phyloP scores from a whole-genome alignment of 1,140 invertebrate species.

The Lordiphosa mommai region DNA sequence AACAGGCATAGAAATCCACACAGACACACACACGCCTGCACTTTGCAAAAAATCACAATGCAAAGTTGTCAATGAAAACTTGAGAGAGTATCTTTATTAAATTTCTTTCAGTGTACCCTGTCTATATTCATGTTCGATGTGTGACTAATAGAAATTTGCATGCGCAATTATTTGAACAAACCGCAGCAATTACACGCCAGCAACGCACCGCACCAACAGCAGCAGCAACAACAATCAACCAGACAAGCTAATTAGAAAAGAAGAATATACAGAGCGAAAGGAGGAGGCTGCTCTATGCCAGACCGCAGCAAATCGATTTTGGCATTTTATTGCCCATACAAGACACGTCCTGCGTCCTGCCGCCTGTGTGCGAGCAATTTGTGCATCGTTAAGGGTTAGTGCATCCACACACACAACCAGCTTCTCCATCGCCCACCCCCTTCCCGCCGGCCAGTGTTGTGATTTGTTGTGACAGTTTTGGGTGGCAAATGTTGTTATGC shows the following conservation, averaged over 20 bases:
- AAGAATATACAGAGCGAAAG: constrained; percentile 23
- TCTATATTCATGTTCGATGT: constrained; percentile 24
- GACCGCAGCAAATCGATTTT: constrained; percentile 66
- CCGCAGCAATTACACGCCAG: constrained; percentile 69
- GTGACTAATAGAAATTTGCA: constrained; percentile 74
- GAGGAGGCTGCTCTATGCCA: constrained; percentile 22
- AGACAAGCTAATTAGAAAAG: constrained; percentile 72
- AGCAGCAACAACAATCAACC: constrained; percentile 16
- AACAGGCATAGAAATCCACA: constrained; percentile 54
- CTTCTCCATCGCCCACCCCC: constrained; percentile 12
- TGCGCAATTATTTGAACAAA: constrained; percentile 77
- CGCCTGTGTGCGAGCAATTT: constrained; percentile 38
- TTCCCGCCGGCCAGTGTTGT: constrained; percentile 39
- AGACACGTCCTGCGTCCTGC: constrained; percentile 10
- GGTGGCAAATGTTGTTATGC: constrained; percentile 75
- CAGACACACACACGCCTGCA: background rate
- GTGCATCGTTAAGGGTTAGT: constrained; percentile 69
- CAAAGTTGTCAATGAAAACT: background rate
- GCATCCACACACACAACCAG: constrained; percentile 8
- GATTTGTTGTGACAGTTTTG: constrained; percentile 72
- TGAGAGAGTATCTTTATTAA: background rate
- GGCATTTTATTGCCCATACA: constrained; percentile 63
- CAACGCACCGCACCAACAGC: constrained; percentile 43
- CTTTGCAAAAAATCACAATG: constrained; percentile 4
- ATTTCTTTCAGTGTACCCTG: constrained; percentile 15